Conservation (phyloP, 2,113 vertebrate species). For the Dipodomys ordii region DNA sequence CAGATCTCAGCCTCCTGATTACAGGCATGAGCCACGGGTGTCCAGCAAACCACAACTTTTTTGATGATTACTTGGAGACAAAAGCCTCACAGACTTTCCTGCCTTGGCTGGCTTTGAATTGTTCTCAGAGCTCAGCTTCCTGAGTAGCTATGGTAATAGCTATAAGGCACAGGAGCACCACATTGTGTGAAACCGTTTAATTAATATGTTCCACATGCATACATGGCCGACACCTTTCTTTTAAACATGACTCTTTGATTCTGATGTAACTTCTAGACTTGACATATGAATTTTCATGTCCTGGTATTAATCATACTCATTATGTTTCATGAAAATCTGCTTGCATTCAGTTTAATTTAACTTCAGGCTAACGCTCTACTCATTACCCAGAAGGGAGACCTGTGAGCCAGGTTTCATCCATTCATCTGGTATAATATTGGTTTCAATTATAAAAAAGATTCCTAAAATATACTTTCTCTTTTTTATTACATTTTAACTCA, state of each 20-base stretch:
- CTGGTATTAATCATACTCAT: not conserved
- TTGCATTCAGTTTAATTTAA: not conserved
- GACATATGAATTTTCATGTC: not conserved
- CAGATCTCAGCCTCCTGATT: no score
- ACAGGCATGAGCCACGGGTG: no score
- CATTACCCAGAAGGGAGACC: not conserved
- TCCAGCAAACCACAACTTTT: no score
- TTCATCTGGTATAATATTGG: not conserved
- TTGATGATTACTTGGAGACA: no score
- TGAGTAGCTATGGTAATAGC: no score
- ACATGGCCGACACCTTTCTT: not conserved
- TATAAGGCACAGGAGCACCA: no score
- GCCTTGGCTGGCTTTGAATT: no score
- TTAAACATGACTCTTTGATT: not conserved
- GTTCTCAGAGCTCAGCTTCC: no score
- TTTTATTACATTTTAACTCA: not conserved
- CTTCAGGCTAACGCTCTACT: not conserved
- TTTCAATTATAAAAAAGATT: not conserved
- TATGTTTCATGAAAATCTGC: not conserved
- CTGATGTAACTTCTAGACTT: not conserved
- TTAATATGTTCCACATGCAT: not conserved
- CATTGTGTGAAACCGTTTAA: no score
- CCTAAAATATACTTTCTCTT: not conserved
- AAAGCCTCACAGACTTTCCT: no score
- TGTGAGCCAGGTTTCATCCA: not conserved